These are phyloP conservation scores for Centropus bengalensis DNA, from an alignment of 2,113 vertebrate genomes.

Conservation along the genomic window DNA sequence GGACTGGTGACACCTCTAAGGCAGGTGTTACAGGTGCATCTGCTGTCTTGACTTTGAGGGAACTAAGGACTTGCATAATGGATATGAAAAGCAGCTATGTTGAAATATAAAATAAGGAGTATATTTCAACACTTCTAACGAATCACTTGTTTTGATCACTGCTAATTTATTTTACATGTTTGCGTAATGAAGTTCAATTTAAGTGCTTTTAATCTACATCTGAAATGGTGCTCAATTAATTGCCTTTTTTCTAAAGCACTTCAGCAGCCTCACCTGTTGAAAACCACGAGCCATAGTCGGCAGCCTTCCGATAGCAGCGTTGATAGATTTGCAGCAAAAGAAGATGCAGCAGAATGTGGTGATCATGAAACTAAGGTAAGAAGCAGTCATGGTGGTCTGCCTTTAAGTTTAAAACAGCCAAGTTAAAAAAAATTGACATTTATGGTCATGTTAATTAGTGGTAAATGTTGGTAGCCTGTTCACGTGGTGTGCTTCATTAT, in stretches of 20 bases:
- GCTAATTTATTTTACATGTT: conserved; percentile 34
- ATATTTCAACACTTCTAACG: background rate
- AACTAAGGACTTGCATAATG: background rate
- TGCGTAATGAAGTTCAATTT: background rate
- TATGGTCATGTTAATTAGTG: background rate
- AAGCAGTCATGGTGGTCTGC: background rate
- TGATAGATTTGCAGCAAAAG: conserved; percentile 85
- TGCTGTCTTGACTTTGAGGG: background rate
- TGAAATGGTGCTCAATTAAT: conserved; percentile 3
- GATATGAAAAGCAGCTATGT: background rate
- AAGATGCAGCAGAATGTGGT: conserved; percentile 81
- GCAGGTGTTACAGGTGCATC: background rate
- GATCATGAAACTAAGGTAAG: conserved; percentile 90
- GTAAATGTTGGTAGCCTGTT: background rate
- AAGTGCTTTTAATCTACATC: conserved; percentile 8
- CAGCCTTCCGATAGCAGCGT: conserved; percentile 91
- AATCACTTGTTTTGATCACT: conserved; percentile 31
- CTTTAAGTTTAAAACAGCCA: background rate
- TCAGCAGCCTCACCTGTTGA: conserved; percentile 86
- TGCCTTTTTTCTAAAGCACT: conserved; percentile 77
- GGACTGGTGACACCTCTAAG: background rate
- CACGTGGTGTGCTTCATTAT: background rate
- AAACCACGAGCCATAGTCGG: conserved; percentile 85
- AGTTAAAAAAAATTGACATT: background rate
- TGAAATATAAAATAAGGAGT: background rate